Conservation (phyloP, 2,888 invertebrate species). For the Heteromyza rotundicornis region DNA sequence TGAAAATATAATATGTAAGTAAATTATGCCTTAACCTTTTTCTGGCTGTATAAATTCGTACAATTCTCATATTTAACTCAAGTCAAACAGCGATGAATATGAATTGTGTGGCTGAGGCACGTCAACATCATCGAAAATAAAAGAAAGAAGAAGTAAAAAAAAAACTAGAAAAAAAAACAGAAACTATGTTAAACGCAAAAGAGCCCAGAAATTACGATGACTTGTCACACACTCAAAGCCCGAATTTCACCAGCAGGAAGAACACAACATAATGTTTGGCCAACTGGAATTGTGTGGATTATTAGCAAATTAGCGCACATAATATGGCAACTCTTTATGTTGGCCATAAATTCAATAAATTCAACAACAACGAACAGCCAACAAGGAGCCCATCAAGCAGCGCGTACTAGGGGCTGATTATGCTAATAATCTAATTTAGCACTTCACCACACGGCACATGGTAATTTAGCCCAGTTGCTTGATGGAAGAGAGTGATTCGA, state of each 20-base stretch:
- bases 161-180: neutral
- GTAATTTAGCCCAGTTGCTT: neutral
- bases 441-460: neutral
- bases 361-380: neutral
- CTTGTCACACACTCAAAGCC: conserved; percentile 47
- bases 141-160: neutral
- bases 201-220: conserved; percentile 43
- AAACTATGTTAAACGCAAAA: neutral
- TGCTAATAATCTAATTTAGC: conserved; percentile 1
- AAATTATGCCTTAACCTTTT: no score
- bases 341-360: conserved; percentile 23
- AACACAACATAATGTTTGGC: conserved; percentile 5
- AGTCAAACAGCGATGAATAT: conserved; percentile 36
- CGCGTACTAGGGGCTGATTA: neutral
- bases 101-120: conserved; percentile 53
- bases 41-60: no score
- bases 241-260: conserved; percentile 6
- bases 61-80: conserved; percentile 31
- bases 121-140: conserved; percentile 41
- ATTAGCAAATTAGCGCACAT: conserved; percentile 52
- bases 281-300: conserved; percentile 35
- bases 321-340: conserved; percentile 35
- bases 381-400: neutral
- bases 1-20: no score
- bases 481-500: neutral